Percentiles rank a stretch among this genome's conserved stretches.
phyloP scores from a whole-genome alignment of 2,113 vertebrate genomes.

The Agapornis roseicollis region DNA sequence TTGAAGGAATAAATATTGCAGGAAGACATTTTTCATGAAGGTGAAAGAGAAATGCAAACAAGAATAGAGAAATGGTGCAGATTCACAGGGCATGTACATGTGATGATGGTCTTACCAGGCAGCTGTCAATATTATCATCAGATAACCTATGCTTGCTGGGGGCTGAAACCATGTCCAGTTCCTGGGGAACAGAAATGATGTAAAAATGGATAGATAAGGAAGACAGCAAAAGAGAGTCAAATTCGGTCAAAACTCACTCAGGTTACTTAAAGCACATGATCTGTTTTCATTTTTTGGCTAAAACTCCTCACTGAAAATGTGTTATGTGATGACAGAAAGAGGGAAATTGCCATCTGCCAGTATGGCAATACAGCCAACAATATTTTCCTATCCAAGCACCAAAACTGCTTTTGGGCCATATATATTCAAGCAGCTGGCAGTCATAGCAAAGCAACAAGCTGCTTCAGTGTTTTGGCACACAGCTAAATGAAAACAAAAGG shows the following conservation, averaged over 20 bases:
- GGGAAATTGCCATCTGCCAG: slow-evolving; percentile 43
- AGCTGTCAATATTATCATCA: background rate
- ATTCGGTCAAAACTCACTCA: background rate
- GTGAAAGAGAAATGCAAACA: background rate
- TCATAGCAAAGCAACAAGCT: background rate
- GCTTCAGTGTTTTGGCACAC: background rate
- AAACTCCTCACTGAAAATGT: background rate
- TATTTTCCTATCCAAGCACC: slow-evolving; percentile 29
- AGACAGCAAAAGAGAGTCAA: background rate
- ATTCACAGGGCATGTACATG: fast-evolving
- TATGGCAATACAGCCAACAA: slow-evolving; percentile 19
- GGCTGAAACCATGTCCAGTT: background rate
- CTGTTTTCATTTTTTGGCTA: slow-evolving; percentile 27
- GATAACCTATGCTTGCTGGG: background rate
- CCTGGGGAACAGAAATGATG: background rate
- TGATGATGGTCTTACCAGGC: background rate
- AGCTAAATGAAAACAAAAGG: background rate
- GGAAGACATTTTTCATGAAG: background rate
- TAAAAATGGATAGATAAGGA: background rate
- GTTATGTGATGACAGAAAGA: slow-evolving; percentile 31
- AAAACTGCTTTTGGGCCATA: background rate
- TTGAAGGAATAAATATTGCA: background rate
- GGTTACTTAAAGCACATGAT: background rate
- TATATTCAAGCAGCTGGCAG: background rate
- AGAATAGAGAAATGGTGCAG: background rate